Evolutionary conservation across 2,888 invertebrate genomes (phyloP).

Genomic region (Patella caerulea): DNA sequence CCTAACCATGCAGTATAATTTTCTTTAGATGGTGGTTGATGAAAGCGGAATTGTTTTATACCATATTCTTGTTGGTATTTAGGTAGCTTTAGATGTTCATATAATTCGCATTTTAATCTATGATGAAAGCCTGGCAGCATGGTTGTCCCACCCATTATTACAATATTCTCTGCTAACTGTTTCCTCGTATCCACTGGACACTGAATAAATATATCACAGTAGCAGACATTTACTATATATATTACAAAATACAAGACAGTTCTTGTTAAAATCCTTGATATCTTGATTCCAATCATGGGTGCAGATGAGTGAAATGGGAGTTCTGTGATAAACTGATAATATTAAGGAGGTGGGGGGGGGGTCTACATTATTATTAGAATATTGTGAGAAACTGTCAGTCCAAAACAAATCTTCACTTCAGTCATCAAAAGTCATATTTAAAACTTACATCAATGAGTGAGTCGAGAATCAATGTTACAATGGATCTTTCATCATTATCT

Average conservation of each 20-base stretch:
- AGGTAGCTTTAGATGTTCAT: conserved; percentile 76
- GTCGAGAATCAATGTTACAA: conserved; percentile 89
- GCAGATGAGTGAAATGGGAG: too few relatives aligned
- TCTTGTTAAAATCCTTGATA: conserved; percentile 2
- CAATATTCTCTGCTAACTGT: conserved; percentile 84
- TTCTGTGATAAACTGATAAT: too few relatives aligned
- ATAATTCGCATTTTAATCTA: conserved; percentile 84
- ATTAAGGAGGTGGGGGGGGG: too few relatives aligned
- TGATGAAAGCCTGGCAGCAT: conserved; percentile 87
- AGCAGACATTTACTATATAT: background rate
- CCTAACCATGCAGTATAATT: conserved; percentile 92
- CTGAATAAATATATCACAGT: conserved; percentile 68
- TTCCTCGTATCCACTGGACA: conserved; percentile 87
- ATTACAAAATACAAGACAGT: background rate
- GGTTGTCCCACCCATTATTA: conserved; percentile 89
- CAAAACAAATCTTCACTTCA: too few relatives aligned
- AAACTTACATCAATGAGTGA: conserved; percentile 76
- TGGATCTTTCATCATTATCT: conserved; percentile 85
- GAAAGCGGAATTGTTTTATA: conserved; percentile 83
- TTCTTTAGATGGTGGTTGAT: conserved; percentile 83
- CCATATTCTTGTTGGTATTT: conserved; percentile 75
- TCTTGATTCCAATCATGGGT: background rate
- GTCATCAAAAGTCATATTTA: background rate
- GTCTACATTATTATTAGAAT: too few relatives aligned
- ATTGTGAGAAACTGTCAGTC: too few relatives aligned